phyloP scores from a whole-genome alignment of 1,140 invertebrate species.

The Papilio polyxenes region DNA sequence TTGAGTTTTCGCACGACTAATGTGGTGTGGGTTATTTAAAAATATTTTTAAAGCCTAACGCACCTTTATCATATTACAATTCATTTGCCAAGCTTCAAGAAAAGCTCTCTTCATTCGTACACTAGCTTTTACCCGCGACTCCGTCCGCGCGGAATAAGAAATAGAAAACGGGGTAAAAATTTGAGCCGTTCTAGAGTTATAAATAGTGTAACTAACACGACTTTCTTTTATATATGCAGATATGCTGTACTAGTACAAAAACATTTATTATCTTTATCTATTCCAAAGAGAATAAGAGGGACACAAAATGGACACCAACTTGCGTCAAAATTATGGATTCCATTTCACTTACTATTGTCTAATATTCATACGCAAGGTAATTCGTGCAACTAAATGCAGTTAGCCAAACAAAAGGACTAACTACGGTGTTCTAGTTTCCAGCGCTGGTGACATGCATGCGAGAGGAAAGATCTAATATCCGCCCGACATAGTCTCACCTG shows the following conservation, averaged over 20 bases:
- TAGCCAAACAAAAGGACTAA: not conserved
- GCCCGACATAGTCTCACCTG: not conserved
- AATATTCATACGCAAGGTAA: not conserved
- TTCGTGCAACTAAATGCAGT: not conserved
- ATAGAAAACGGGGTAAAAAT: no score
- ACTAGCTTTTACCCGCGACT: no score
- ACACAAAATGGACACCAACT: no score
- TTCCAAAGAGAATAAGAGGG: no score
- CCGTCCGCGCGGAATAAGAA: no score
- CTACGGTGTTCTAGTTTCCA: not conserved
- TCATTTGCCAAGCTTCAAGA: not conserved
- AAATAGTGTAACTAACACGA: no score
- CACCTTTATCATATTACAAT: not conserved
- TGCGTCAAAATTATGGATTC: not conserved
- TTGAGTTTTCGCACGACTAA: not conserved
- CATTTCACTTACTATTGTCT: not conserved
- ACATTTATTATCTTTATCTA: no score
- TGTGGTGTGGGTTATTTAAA: not conserved
- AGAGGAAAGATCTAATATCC: constrained; percentile 9
- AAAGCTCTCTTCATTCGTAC: not conserved
- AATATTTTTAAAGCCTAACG: not conserved
- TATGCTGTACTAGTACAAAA: no score
- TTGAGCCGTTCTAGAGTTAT: no score
- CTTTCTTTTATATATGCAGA: no score
- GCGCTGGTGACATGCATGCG: constrained; percentile 5